These are phyloP conservation scores for Nephrotoma appendiculata DNA, from an alignment of 2,888 invertebrate species.

Conservation along the genomic window DNA sequence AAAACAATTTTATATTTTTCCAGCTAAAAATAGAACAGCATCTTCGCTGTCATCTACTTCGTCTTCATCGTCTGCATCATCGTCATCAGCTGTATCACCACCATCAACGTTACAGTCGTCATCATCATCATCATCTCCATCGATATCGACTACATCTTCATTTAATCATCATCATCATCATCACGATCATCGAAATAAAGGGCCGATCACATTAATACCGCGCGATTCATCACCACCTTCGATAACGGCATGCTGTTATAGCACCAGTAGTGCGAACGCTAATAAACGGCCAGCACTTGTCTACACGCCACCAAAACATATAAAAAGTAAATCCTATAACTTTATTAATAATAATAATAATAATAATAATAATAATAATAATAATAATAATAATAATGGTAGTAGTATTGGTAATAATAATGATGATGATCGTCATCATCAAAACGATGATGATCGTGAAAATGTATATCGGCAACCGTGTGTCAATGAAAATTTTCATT, in stretches of 20 bases:
- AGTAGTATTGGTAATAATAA: neutral
- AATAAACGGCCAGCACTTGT: neutral
- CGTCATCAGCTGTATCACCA: neutral
- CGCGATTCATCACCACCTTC: slow-evolving; percentile 1
- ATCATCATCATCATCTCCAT: slow-evolving; percentile 8
- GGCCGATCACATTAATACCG: neutral
- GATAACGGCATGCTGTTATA: neutral
- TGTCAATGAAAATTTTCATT: neutral
- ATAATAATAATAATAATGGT: neutral
- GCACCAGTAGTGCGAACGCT: neutral
- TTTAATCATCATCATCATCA: slow-evolving; percentile 8
- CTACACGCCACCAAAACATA: neutral
- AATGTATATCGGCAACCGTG: neutral
- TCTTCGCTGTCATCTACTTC: slow-evolving; percentile 12
- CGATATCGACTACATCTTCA: slow-evolving; percentile 10
- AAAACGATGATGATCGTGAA: slow-evolving; percentile 9
- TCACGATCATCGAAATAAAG: neutral
- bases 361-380: neutral
- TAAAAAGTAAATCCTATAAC: neutral
- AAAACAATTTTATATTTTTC: slow-evolving; percentile 7
- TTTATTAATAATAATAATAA: neutral
- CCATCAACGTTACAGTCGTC: neutral
- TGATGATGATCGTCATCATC: neutral
- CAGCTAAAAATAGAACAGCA: slow-evolving; percentile 16
- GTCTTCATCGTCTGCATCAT: slow-evolving; percentile 8